phyloP scores from a whole-genome alignment of 2,888 invertebrate genomes.

The Diarsia mendica region DNA sequence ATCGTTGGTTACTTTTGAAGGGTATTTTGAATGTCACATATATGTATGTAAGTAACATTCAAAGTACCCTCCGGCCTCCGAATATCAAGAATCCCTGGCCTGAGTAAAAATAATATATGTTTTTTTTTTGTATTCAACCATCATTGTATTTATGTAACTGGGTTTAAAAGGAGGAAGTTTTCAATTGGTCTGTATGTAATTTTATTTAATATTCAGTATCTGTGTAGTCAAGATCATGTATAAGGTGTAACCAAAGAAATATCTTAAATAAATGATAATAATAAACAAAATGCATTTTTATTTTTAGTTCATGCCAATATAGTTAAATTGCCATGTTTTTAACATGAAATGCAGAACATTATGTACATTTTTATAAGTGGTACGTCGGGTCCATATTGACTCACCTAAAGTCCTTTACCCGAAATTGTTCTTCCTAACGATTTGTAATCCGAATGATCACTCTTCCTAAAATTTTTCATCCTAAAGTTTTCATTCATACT shows the following conservation, averaged over 20 bases:
- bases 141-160: slow-evolving; percentile 5
- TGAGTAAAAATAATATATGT: neutral
- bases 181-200: slow-evolving; percentile 26
- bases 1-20: neutral
- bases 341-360: neutral
- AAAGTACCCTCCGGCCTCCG: slow-evolving; percentile 3
- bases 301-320: neutral
- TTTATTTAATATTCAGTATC: slow-evolving; percentile 37
- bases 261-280: slow-evolving; percentile 64
- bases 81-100: slow-evolving; percentile 12
- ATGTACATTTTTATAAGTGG: too few relatives aligned
- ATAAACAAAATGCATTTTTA: slow-evolving; percentile 33
- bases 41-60: neutral
- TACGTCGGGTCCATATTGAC: too few relatives aligned
- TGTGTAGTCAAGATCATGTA: slow-evolving; percentile 58
- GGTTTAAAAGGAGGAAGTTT: slow-evolving; percentile 7
- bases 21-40: too few relatives aligned
- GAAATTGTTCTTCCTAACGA: too few relatives aligned
- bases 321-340: neutral
- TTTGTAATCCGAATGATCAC: too few relatives aligned
- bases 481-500: too few relatives aligned
- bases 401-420: too few relatives aligned
- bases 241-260: slow-evolving; percentile 66
- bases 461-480: too few relatives aligned
- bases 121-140: slow-evolving; percentile 41